phyloP scores from a whole-genome alignment of 1,140 invertebrate species.

The Choristoneura fumiferana region DNA sequence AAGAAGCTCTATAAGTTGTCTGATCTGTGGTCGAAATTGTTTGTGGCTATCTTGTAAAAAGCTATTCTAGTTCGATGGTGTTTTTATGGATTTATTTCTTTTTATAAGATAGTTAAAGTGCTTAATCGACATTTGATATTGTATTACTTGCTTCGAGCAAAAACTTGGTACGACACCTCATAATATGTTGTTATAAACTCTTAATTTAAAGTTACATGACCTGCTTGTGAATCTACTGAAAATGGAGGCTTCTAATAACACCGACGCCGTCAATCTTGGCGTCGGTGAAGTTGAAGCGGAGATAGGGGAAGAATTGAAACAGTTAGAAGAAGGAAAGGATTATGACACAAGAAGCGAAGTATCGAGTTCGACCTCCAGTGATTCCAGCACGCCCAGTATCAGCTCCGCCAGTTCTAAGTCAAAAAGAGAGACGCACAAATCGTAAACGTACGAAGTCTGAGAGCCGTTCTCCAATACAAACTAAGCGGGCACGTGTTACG shows the following conservation, averaged over 20 bases:
- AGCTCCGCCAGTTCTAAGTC: slow-evolving; percentile 83
- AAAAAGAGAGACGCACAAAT: slow-evolving; percentile 76
- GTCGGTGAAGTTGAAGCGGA: slow-evolving; percentile 85
- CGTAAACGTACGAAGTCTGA: slow-evolving; percentile 75
- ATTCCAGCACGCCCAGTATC: slow-evolving; percentile 85
- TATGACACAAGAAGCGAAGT: slow-evolving; percentile 90
- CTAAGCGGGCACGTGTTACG: slow-evolving; percentile 74
- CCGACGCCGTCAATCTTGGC: slow-evolving; percentile 84
- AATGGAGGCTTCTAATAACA: slow-evolving; percentile 77
- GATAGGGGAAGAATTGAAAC: slow-evolving; percentile 85
- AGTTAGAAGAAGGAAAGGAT: slow-evolving; percentile 81
- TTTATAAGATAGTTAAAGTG: slow-evolving; percentile 1
- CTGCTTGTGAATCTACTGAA: slow-evolving; percentile 33
- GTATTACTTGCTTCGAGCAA: not conserved
- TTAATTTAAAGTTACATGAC: slow-evolving; percentile 13
- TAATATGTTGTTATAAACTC: slow-evolving; percentile 2
- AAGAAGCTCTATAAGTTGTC: too few relatives aligned
- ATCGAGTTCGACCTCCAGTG: slow-evolving; percentile 83
- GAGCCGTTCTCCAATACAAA: slow-evolving; percentile 76
- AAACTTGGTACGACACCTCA: not conserved
- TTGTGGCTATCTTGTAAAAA: not conserved
- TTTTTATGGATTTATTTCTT: slow-evolving; percentile 19
- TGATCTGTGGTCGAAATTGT: too few relatives aligned
- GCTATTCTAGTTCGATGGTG: slow-evolving; percentile 17
- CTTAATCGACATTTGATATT: not conserved